phyloP scores from a whole-genome alignment of 2,888 invertebrate species.

The Lymantria dispar region DNA sequence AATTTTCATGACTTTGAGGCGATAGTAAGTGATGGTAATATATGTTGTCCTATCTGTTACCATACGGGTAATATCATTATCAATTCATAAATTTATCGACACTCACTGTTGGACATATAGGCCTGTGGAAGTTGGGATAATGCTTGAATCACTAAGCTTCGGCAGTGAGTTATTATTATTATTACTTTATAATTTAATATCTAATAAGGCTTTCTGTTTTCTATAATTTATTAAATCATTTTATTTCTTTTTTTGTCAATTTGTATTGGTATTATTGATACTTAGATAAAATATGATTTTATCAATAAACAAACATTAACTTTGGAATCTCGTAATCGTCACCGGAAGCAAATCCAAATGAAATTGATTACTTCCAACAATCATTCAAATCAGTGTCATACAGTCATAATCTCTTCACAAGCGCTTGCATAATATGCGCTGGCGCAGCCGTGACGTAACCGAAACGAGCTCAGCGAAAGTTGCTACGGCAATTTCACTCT shows the following conservation, averaged over 20 bases:
- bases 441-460: conserved; percentile 69
- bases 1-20: no score
- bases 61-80: no score
- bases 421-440: conserved; percentile 59
- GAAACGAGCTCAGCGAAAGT: conserved; percentile 79
- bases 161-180: neutral
- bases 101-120: no score
- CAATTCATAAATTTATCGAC: no score
- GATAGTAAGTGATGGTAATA: no score
- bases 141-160: no score
- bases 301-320: neutral
- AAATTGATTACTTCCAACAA: conserved; percentile 67
- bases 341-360: conserved; percentile 57
- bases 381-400: conserved; percentile 76
- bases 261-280: neutral
- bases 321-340: conserved; percentile 21
- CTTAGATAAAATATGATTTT: neutral
- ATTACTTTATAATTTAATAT: neutral
- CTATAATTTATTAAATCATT: neutral
- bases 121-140: no score
- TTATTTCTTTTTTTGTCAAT: neutral
- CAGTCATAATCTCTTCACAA: conserved; percentile 67
- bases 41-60: no score
- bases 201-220: neutral
- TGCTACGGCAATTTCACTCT: conserved; percentile 75